Evolutionary conservation across 2,797 vertebrate genomes (phyloP).

Genomic region (Poeciliopsis turneri): DNA sequence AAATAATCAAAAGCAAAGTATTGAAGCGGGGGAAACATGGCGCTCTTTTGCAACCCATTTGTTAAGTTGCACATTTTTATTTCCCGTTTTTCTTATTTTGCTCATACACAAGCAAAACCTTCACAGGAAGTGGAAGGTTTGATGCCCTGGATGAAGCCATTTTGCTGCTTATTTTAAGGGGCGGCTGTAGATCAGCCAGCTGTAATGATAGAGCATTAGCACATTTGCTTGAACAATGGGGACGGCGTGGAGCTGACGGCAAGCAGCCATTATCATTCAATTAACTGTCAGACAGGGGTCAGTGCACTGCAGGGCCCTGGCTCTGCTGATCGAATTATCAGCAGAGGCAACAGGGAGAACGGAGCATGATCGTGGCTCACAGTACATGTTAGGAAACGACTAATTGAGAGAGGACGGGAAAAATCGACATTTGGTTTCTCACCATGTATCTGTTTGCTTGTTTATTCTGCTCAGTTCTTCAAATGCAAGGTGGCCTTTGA

Average conservation of each 20-base stretch:
- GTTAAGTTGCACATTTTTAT: neutral
- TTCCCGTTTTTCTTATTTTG: neutral
- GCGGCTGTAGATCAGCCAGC: conserved; percentile 38
- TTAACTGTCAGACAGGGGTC: conserved; percentile 49
- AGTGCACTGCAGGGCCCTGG: conserved; percentile 25
- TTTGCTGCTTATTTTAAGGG: conserved; percentile 28
- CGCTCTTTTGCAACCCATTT: neutral
- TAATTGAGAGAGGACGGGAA: neutral
- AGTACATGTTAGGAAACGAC: neutral
- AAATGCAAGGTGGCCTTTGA: neutral
- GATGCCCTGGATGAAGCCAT: neutral
- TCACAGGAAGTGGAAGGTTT: neutral
- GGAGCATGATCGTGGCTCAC: conserved; percentile 2
- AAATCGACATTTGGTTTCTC: neutral
- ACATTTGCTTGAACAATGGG: conserved; percentile 52
- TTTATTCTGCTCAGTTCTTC: neutral
- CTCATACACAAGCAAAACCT: neutral
- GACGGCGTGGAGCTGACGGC: conserved; percentile 38
- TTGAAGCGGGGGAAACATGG: neutral
- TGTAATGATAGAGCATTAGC: conserved; percentile 52
- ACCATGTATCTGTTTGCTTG: neutral
- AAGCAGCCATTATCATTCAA: conserved; percentile 51
- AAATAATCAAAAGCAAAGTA: neutral
- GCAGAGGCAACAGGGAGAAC: conserved; percentile 11
- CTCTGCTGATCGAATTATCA: conserved; percentile 46